Evolutionary conservation across 2,797 vertebrate genomes (phyloP), one percentile per base, ranked within the genome.

Genomic region (Mus spretus): DNA sequence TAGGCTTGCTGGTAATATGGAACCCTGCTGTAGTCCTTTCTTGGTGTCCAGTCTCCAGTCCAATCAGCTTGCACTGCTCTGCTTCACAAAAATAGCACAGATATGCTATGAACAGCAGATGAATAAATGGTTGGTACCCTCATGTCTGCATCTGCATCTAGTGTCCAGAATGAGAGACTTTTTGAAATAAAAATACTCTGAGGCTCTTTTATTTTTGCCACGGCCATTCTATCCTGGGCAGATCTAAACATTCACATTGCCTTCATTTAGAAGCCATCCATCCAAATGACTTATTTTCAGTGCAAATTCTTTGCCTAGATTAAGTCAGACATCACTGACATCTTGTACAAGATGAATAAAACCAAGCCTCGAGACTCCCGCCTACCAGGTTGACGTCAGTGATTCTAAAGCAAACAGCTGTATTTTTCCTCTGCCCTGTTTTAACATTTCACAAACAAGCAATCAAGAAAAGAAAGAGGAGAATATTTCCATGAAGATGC

Each of bases 81-180:
- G n/a, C 31, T 78, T 94, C 74, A 85, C 22, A 93, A 96, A 97
- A 90, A 77, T 22, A 95, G 67, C 28, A 93, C 40, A 93, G 82
- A 34, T 72, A 37, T 88, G 80, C 79, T 91, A 72, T 40, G 26
- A 74, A 91, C 67, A 91, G 61, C 70, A 94, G 63, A 91, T 47
- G 88, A 90, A 82, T 72, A 63, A 78, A 93, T 90, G 50, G 65
- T 74, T 89, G 90, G 28, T 37, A 53, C n/a, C 28, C 75, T 89
- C 26, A 26, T 53, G 74, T 89, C 89, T 93, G 28, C 47, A 84
- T 91, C 70, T 95, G 40, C 77, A 94, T 88, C 89, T 79, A 88
- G 86, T 37, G 67, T 83, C 61, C n/a, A 83, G 84, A 94, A 84
- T 72, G 57, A 85, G 75, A 88, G 57, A 77, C 63, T 91, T 74